Conservation (phyloP, 2,113 vertebrate species). For the Tragelaphus buxtoni region DNA sequence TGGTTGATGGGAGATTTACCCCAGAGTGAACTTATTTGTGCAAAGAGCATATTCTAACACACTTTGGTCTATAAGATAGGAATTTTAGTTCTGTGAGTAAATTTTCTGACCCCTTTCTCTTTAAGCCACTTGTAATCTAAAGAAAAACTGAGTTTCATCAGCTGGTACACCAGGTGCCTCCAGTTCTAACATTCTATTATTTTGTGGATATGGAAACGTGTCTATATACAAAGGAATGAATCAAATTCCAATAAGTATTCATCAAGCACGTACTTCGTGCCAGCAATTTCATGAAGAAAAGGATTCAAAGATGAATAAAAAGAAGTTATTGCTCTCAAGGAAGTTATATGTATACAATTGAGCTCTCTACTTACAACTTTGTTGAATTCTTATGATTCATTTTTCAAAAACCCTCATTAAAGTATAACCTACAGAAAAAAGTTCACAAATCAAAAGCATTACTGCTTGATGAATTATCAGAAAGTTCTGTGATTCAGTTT, state of each 20-base stretch:
- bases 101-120: not conserved
- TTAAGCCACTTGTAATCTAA: not conserved
- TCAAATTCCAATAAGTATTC: not conserved
- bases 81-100: not conserved
- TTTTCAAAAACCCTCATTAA: not conserved
- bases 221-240: not conserved
- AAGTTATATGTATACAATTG: not conserved
- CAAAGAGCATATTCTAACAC: not conserved
- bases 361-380: not conserved
- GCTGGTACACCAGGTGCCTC: not conserved
- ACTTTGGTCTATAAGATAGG: not conserved
- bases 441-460: not conserved
- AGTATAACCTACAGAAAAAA: not conserved
- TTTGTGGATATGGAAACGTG: not conserved
- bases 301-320: not conserved
- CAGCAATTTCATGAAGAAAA: not conserved
- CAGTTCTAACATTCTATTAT: not conserved
- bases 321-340: not conserved
- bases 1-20: not conserved
- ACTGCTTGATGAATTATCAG: not conserved
- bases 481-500: not conserved
- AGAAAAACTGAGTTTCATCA: slow-evolving; percentile 12
- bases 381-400: not conserved
- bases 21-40: not conserved
- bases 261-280: not conserved